Evolutionary conservation across 1,140 invertebrate species (phyloP).

Genomic region (Drosophila subpulchrella): DNA sequence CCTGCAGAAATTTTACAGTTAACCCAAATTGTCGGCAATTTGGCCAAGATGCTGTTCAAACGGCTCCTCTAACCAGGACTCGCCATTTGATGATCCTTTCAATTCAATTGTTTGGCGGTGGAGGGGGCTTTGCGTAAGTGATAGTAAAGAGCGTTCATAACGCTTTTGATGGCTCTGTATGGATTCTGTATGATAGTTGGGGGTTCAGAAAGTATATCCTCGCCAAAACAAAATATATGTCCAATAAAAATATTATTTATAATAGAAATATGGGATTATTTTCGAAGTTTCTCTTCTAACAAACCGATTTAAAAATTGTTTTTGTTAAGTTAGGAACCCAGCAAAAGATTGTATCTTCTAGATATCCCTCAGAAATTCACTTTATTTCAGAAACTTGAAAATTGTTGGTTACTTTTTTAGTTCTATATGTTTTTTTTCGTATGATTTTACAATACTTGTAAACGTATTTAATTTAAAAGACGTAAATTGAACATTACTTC

Average conservation of each 20-base stretch:
- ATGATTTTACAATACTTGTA: too few relatives aligned
- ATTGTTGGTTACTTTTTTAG: too few relatives aligned
- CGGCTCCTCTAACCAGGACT: slow-evolving; percentile 21
- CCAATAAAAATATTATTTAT: too few relatives aligned
- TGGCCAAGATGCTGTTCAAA: slow-evolving; percentile 66
- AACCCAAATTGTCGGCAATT: slow-evolving; percentile 81
- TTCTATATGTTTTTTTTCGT: too few relatives aligned
- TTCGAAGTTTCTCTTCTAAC: too few relatives aligned
- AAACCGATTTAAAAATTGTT: too few relatives aligned
- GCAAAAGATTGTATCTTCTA: too few relatives aligned
- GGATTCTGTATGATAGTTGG: slow-evolving; percentile 9
- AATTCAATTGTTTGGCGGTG: slow-evolving; percentile 69
- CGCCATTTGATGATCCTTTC: slow-evolving; percentile 57
- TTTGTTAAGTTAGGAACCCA: too few relatives aligned
- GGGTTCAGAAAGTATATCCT: background rate
- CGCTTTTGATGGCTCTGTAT: slow-evolving; percentile 60
- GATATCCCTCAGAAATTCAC: too few relatives aligned
- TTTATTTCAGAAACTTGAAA: too few relatives aligned
- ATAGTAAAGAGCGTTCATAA: slow-evolving; percentile 66
- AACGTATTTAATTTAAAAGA: too few relatives aligned
- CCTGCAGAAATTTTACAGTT: slow-evolving; percentile 72
- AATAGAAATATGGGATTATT: too few relatives aligned
- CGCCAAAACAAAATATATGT: background rate
- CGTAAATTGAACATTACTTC: background rate
- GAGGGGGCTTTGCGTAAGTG: slow-evolving; percentile 51